Evolutionary conservation across 2,113 vertebrate genomes (phyloP).

Genomic region (Euleptes europaea): DNA sequence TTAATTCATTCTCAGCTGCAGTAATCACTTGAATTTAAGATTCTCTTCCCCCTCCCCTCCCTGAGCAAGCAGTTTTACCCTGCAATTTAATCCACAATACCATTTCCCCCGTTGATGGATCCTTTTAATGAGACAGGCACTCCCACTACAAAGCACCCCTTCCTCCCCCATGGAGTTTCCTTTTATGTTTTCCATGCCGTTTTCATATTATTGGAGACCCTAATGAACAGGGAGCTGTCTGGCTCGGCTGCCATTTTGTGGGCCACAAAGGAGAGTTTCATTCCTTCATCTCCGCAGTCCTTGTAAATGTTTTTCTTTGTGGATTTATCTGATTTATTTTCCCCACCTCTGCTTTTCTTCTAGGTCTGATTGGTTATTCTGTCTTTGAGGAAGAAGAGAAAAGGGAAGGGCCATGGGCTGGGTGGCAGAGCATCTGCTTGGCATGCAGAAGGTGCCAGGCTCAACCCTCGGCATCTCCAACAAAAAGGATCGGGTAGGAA

Average conservation of each 20-base stretch:
- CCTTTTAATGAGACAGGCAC: constrained; percentile 29
- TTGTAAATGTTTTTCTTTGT: not conserved
- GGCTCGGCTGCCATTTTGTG: not conserved
- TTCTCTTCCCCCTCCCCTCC: not conserved
- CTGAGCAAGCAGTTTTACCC: not conserved
- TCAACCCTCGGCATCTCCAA: too few relatives aligned
- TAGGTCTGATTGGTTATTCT: not conserved
- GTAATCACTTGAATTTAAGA: constrained; percentile 37
- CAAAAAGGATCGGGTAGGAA: too few relatives aligned
- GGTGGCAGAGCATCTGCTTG: not conserved
- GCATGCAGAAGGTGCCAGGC: too few relatives aligned
- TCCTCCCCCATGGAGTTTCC: not conserved
- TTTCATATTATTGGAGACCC: constrained; percentile 23
- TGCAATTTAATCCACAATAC: constrained; percentile 34
- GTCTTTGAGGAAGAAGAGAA: not conserved
- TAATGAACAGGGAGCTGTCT: not conserved
- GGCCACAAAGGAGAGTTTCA: not conserved
- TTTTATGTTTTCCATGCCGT: constrained; percentile 19
- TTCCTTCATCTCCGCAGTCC: not conserved
- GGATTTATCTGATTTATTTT: not conserved
- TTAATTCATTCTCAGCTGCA: constrained; percentile 29
- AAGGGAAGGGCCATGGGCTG: too few relatives aligned
- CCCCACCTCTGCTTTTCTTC: not conserved
- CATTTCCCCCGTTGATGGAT: constrained; percentile 19
- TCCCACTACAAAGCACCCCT: not conserved